Conservation (phyloP, 1,140 invertebrate species). For the Drosophila grimshawi region DNA sequence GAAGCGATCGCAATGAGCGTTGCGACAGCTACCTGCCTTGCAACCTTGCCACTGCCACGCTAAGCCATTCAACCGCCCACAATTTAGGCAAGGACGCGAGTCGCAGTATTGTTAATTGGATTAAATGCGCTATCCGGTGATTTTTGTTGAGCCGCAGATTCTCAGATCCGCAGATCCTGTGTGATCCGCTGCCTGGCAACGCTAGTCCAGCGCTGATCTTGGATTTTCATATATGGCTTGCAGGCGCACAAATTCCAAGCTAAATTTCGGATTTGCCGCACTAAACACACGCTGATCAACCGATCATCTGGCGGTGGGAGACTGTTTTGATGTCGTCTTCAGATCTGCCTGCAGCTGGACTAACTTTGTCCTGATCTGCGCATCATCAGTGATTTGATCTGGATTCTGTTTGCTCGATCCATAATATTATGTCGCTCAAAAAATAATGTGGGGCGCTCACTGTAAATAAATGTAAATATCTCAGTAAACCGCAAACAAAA, state of each 20-base stretch:
- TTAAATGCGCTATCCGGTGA: slow-evolving; percentile 56
- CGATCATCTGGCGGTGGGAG: slow-evolving; percentile 5
- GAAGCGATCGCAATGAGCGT: slow-evolving; percentile 31
- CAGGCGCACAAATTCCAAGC: slow-evolving; percentile 69
- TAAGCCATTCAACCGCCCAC: slow-evolving; percentile 80
- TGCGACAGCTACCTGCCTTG: slow-evolving; percentile 11
- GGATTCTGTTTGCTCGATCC: slow-evolving; percentile 51
- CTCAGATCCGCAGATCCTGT: slow-evolving; percentile 22
- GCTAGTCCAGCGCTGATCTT: slow-evolving; percentile 69
- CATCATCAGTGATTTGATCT: slow-evolving; percentile 27
- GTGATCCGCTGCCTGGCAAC: slow-evolving; percentile 1
- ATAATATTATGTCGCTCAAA: slow-evolving; percentile 62
- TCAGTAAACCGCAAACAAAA: background rate
- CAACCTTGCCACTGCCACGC: background rate
- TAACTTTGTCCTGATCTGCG: slow-evolving; percentile 34
- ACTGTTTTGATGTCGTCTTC: background rate
- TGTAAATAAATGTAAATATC: slow-evolving; percentile 37
- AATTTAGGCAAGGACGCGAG: slow-evolving; percentile 50
- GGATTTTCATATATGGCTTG: slow-evolving; percentile 62
- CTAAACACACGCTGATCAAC: slow-evolving; percentile 73
- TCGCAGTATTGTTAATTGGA: slow-evolving; percentile 52
- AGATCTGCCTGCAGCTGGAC: slow-evolving; percentile 17
- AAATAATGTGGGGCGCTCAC: slow-evolving; percentile 42
- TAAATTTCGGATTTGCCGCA: slow-evolving; percentile 72
- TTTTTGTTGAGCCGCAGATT: slow-evolving; percentile 33